phyloP scores from a whole-genome alignment of 2,797 vertebrate species.

The Fundulus diaphanus region DNA sequence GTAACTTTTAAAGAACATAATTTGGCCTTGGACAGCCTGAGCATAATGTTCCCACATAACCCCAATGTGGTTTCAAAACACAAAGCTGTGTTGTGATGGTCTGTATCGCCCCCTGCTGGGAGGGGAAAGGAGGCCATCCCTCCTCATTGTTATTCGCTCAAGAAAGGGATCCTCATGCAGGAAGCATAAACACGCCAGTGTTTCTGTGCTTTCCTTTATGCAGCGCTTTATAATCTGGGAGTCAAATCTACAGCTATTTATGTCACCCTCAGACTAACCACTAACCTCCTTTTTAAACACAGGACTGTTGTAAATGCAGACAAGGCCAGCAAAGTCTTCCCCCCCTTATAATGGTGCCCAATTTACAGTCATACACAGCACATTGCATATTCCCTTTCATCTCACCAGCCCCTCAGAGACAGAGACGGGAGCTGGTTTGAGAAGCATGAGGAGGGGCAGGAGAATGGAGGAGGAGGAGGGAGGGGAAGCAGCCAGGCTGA shows the following conservation, averaged over 20 bases:
- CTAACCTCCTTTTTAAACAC: conserved; percentile 41
- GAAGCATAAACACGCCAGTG: conserved; percentile 8
- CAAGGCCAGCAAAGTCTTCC: conserved; percentile 68
- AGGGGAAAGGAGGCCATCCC: background rate
- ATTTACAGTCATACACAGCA: conserved; percentile 68
- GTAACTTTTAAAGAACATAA: conserved; percentile 61
- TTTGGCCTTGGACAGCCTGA: conserved; percentile 69
- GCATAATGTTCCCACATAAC: conserved; percentile 59
- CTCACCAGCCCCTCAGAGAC: conserved; percentile 75
- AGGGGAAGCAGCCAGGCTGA: conserved; percentile 64
- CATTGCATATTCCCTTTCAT: conserved; percentile 81
- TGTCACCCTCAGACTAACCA: conserved; percentile 17
- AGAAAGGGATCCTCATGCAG: background rate
- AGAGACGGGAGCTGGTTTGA: conserved; percentile 70
- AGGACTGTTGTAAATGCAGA: conserved; percentile 62
- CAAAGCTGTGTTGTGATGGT: conserved; percentile 31
- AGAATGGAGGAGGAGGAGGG: conserved; percentile 51
- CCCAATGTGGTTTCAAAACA: conserved; percentile 33
- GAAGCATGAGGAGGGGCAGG: conserved; percentile 54
- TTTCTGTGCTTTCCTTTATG: conserved; percentile 1
- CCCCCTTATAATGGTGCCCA: conserved; percentile 63
- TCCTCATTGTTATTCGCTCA: conserved; percentile 7
- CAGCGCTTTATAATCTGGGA: conserved; percentile 4
- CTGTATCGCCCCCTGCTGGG: conserved; percentile 65
- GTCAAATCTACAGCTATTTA: conserved; percentile 25